Base-by-base conservation (phyloP, 2,888 invertebrate genomes). In the Ctenicera cuprea region DNA sequence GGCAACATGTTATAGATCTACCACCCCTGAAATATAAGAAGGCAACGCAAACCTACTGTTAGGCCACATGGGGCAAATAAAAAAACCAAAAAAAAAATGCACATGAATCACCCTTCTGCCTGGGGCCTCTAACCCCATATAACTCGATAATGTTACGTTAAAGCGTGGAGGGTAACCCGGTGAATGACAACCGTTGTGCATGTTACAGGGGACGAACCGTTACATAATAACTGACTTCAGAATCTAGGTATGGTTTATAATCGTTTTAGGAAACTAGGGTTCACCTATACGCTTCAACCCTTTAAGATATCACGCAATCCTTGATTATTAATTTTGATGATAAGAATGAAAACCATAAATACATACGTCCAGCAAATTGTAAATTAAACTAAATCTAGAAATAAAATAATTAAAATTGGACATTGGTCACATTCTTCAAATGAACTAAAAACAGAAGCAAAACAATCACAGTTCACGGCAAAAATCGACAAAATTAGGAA, bases 61-160 rank as follows among this genome's bases (percentile, higher is more conserved):
- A 52, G 64, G 33, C 67, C 59, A 59, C 67, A 67, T 59, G 59
- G 67, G 67, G 67, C 14, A 67, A 67, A 67, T 67, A 67, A 67
- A 67, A 57, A 57, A n/a, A n/a, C n/a, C 41, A 37, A 33, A 38
- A 50, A 67, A 57, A 67, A 67, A 45, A 30, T 67, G n/a, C 30
- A 33, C 67, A 67, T 67, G 67, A 67, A 59, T 67, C 67, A 67
- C 67, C 59, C 37, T 33, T 30, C 59, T 57, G 45, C 45, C 43
- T 33, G 57, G 45, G 67, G 67, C 38, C 26, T 54, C 33, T 59
- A 67, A 67, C 67, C 67, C 65, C 41, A 54, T 67, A 67, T 67
- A 67, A 67, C 66, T 11, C 30, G 59, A 67, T 67, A 67, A 67
- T 67, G 59, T n/a, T 45, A 33, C 18, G 30, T 59, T 26, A 30